phyloP scores from a whole-genome alignment of 2,797 vertebrate genomes.

The Tarsius wallacei region DNA sequence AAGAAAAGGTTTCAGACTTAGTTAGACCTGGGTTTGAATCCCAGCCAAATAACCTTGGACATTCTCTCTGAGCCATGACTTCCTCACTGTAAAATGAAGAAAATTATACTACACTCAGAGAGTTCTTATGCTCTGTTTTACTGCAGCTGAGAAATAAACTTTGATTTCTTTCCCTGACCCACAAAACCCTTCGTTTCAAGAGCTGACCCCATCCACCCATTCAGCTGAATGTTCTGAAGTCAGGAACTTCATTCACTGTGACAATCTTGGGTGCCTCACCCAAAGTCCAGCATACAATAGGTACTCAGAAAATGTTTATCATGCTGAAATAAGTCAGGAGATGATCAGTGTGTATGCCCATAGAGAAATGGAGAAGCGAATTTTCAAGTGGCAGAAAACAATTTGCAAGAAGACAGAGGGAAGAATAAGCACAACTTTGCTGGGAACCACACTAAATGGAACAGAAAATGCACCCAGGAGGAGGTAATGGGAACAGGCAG shows the following conservation, averaged over 20 bases:
- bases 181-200: not conserved
- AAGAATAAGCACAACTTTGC: not conserved
- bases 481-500: fast-evolving
- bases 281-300: not conserved
- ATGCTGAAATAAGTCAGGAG: not conserved
- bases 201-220: not conserved
- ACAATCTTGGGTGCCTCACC: not conserved
- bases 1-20: not conserved
- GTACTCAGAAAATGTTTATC: not conserved
- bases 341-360: not conserved
- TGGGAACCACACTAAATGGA: not conserved
- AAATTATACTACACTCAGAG: not conserved
- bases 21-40: not conserved
- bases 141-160: not conserved
- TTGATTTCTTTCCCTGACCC: not conserved
- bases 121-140: not conserved
- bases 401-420: not conserved
- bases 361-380: not conserved
- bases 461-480: not conserved
- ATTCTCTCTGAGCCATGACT: not conserved
- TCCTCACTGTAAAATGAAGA: not conserved
- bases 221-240: not conserved
- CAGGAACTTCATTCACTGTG: not conserved
- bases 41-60: not conserved
- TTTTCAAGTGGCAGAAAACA: constrained; percentile 8